Base-by-base conservation (phyloP, 37 sponge, comb jelly and placozoan species). In the Oopsacas minuta region DNA sequence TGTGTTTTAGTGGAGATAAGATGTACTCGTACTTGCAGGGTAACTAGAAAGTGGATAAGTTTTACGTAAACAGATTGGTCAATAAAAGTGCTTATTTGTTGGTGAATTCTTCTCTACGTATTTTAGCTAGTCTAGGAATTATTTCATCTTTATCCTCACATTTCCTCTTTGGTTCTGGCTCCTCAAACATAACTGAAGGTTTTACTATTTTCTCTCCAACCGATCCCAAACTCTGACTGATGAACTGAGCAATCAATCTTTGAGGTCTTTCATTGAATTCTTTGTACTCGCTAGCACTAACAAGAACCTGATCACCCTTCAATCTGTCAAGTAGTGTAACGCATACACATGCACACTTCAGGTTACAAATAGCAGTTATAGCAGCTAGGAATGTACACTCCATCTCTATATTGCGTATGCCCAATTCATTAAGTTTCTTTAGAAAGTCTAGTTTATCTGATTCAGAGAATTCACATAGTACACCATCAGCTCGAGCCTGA, bases 361-460 rank as follows among this genome's bases (percentile, higher is more conserved):
- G 86, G 23, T 38, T 83, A 36, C 36, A 53, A 1, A 36, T 69
- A 38, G 10, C 12, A 82, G 39, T 38, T 36, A 98, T 88, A 23
- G 99, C 83, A 0, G 90, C 90, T 36, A 98, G 37, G 3, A 87
- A 90, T 36, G 90, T 85, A 36, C 90, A 90, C 83, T 98, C 99
- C 99, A 98, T 98, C 83, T 98, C 99, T 20, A 98, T 95, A 83
- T 98, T 98, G 12, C 46, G 42, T 25, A 95, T 86, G 0, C 96
- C 99, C 36, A 36, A 1, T 5, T 89, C 52, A 32, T 87, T 38
- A 17, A 90, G 53, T 5, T 53, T 36, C 75, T 86, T 37, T 84
- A 98, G 85, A 87, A 89, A 95, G 35, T 81, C 92, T 46, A 87
- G 39, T 81, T 92, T 90, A 7, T 95, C 91, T 38, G 87, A 87